phyloP scores from a whole-genome alignment of 2,113 vertebrate genomes.

The Burhinus oedicnemus region DNA sequence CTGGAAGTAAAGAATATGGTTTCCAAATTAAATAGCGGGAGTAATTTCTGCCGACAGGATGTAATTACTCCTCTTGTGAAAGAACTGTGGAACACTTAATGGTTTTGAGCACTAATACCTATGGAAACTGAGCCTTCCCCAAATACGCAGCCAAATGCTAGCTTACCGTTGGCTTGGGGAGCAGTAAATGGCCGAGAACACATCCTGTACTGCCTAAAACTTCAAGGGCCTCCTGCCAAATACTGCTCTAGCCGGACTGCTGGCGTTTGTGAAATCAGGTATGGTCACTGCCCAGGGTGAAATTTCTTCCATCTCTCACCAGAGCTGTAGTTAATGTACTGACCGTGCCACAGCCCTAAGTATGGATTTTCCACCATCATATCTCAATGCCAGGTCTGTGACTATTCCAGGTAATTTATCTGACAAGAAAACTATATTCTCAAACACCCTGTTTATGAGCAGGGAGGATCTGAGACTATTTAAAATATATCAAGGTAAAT shows the following conservation, averaged over 20 bases:
- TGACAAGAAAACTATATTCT: background rate
- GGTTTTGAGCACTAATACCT: conserved; percentile 24
- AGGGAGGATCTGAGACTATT: background rate
- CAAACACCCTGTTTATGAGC: background rate
- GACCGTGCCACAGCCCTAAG: background rate
- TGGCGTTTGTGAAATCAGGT: background rate
- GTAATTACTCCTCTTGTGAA: conserved; percentile 52
- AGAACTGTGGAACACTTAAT: conserved; percentile 47
- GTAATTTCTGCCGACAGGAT: conserved; percentile 51
- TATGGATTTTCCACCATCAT: background rate
- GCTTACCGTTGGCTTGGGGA: background rate
- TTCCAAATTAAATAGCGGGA: conserved; percentile 33
- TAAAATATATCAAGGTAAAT: background rate
- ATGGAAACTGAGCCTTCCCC: conserved; percentile 37
- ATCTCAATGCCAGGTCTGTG: background rate
- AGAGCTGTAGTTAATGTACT: background rate
- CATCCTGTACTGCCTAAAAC: background rate
- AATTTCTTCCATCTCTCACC: background rate
- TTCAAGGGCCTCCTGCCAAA: conserved; percentile 12
- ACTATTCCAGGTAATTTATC: background rate
- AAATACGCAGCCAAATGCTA: conserved; percentile 5
- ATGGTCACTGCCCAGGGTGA: background rate
- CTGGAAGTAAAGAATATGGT: conserved; percentile 38
- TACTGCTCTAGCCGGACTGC: background rate
- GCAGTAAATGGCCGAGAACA: background rate